These are phyloP conservation scores for Nasonia longicornis DNA, from an alignment of 1,140 invertebrate genomes.

Conservation along the genomic window DNA sequence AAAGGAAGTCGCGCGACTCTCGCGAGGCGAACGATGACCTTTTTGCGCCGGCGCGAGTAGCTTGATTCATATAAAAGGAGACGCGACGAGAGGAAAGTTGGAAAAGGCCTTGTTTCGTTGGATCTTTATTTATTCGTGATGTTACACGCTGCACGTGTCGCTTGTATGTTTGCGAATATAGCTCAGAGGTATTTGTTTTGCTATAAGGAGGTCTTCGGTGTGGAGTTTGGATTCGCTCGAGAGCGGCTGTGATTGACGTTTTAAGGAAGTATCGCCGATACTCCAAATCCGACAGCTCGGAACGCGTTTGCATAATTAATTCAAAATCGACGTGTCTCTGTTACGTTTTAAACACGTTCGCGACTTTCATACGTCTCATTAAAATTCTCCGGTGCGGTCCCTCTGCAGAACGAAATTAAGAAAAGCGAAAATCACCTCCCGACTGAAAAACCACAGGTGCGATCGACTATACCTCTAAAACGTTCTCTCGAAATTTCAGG, in stretches of 20 bases:
- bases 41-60: background rate
- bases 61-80: background rate
- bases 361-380: background rate
- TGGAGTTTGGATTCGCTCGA: background rate
- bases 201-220: background rate
- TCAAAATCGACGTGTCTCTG: background rate
- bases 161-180: too few species aligned
- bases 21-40: background rate
- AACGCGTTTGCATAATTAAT: too few species aligned
- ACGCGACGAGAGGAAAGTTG: background rate
- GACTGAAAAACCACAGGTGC: too few species aligned
- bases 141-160: background rate
- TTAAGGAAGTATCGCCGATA: background rate
- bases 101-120: background rate
- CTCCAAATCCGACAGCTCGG: background rate
- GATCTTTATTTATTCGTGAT: background rate
- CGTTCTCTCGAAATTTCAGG: conserved; percentile 11
- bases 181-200: background rate
- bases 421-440: too few species aligned
- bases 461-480: background rate
- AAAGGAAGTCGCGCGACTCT: background rate
- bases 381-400: too few species aligned
- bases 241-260: background rate
- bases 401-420: too few species aligned
- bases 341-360: too few species aligned